Base-by-base conservation (phyloP, 1,140 invertebrate genomes). In the Cydia amplana region DNA sequence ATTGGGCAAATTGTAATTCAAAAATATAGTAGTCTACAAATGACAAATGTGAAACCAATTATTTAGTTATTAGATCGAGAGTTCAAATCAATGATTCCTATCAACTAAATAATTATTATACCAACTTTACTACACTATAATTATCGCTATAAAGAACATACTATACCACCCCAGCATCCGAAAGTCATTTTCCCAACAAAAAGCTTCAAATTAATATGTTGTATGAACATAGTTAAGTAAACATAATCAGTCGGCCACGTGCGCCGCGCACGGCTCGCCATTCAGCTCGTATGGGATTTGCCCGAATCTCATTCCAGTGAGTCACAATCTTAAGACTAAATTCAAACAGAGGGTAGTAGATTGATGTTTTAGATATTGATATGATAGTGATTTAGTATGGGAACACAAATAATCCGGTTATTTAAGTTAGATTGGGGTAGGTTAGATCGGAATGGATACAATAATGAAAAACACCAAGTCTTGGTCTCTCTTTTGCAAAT, bases 361-460 rank as follows among this genome's bases (percentile, higher is more conserved):
- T 91, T 90, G 87, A 89, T 91, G 83, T 87, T 90, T 92, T 91
- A 88, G 91, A 92, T 92, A 91, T 89, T 91, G 89, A 92, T 92
- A 91, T 90, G 86, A 89, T 92, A 86, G 87, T 91, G 85, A 91
- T 92, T 92, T 91, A 92, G 83, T 88, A 87, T 91, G 91, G 79
- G 91, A 92, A 91, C 82, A 80, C 79, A 86, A 87, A 86, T 89
- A 90, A 89, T 87, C 86, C 79, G 74, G 77, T 83, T 78, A 49
- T 28, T 74, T 49, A 60, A 49, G 73, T 74, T 51, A n/a, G 12
- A 67, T 67, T 67, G 64, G 64, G 64, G 64, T 55, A 32, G 72
- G 3, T 51, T 74, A 18, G 32, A 43, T 20, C 16, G 51, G 51
- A 55, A 55, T 4, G 46, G 46, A 49, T 16, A 49, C 46, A 18